Percentiles rank a stretch among this genome's conserved stretches.
Conservation (phyloP, 2,113 vertebrate species). For the Procapra przewalskii region DNA sequence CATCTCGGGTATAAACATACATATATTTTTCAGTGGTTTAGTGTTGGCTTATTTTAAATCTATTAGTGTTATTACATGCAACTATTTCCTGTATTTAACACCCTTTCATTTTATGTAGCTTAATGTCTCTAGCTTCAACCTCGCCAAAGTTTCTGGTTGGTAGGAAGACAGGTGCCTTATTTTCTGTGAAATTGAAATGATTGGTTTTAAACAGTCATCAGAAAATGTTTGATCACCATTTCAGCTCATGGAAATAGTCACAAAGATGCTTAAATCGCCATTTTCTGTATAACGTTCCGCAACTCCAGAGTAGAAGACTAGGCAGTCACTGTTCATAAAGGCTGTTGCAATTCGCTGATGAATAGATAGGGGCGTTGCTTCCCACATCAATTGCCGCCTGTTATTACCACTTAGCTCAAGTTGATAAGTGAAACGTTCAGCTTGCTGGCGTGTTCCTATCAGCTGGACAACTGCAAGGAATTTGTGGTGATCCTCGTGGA, state of each 20-base stretch:
- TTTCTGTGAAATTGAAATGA: slow-evolving; percentile 74
- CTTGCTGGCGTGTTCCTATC: background rate
- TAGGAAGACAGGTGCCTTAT: background rate
- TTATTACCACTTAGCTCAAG: slow-evolving; percentile 85
- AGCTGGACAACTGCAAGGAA: background rate
- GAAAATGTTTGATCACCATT: slow-evolving; percentile 77
- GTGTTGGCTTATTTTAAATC: slow-evolving; percentile 87
- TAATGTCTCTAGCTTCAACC: slow-evolving; percentile 77
- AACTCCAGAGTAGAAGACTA: slow-evolving; percentile 98
- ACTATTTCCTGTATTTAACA: slow-evolving; percentile 82
- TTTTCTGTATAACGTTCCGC: slow-evolving; percentile 99
- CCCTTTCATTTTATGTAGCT: slow-evolving; percentile 80
- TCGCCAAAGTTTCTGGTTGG: slow-evolving; percentile 67
- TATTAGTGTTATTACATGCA: slow-evolving; percentile 90
- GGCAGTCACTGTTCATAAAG: slow-evolving; percentile 99
- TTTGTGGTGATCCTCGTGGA: rapidly evolving
- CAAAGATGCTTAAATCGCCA: slow-evolving; percentile 90
- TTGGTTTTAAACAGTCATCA: slow-evolving; percentile 83
- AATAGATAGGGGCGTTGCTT: slow-evolving; percentile 97
- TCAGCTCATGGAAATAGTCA: slow-evolving; percentile 93
- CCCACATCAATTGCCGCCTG: slow-evolving; percentile 95
- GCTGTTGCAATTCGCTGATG: slow-evolving; percentile 97
- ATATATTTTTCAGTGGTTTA: slow-evolving; percentile 87
- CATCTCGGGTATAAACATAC: slow-evolving; percentile 86
- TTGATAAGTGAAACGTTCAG: background rate